Evolutionary conservation across 2,113 vertebrate genomes (phyloP).

Genomic region (Eleginops maclovinus): DNA sequence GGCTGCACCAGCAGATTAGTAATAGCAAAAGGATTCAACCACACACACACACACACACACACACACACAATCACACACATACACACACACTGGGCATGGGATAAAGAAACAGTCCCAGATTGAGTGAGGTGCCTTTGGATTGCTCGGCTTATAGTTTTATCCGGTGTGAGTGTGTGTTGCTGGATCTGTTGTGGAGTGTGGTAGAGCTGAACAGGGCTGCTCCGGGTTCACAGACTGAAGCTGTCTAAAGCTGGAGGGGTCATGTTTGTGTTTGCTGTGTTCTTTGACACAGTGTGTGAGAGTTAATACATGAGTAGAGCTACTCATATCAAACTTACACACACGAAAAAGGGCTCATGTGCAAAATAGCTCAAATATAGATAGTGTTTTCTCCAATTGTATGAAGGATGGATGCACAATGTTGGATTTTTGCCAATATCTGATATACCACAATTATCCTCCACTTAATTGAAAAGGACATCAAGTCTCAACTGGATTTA

Average conservation of each 20-base stretch:
- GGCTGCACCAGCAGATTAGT: slow-evolving; percentile 76
- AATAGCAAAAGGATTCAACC: slow-evolving; percentile 68
- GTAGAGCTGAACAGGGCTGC: slow-evolving; percentile 60
- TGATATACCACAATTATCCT: too few relatives aligned
- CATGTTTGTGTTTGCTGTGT: slow-evolving; percentile 40
- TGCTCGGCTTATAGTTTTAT: slow-evolving; percentile 69
- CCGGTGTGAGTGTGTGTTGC: slow-evolving; percentile 65
- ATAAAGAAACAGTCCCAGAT: slow-evolving; percentile 56
- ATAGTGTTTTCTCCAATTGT: background rate
- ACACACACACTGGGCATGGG: slow-evolving; percentile 43
- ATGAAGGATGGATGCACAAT: too few relatives aligned
- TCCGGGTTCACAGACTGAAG: slow-evolving; percentile 48
- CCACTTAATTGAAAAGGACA: too few relatives aligned
- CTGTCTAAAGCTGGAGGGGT: slow-evolving; percentile 57
- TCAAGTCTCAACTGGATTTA: too few relatives aligned
- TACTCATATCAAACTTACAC: too few relatives aligned
- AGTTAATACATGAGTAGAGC: background rate
- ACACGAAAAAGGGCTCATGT: background rate
- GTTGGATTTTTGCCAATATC: too few relatives aligned
- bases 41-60: slow-evolving; percentile 49
- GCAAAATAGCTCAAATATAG: too few relatives aligned
- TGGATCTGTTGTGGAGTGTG: slow-evolving; percentile 44
- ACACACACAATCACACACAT: slow-evolving; percentile 45
- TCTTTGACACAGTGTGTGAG: slow-evolving; percentile 6
- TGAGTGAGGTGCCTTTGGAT: slow-evolving; percentile 74